Evolutionary conservation across 2,113 vertebrate genomes (phyloP), one percentile per base, ranked within the genome.

Genomic region (Anhinga rufa): DNA sequence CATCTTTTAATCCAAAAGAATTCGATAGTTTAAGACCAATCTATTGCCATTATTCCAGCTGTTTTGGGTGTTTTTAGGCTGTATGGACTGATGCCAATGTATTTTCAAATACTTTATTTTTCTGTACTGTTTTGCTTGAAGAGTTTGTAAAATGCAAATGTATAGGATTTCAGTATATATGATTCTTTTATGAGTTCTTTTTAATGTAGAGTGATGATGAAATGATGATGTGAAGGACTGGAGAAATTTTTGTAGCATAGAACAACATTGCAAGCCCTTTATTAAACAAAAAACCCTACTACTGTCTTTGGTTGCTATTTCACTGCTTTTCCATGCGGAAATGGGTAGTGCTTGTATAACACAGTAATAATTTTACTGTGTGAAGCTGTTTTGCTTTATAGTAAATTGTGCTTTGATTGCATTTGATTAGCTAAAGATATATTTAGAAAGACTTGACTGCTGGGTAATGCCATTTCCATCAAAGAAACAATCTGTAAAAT

Each of bases 301-400:
- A 40, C 70, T 91, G 26, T 80, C 49, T 89, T 91, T 49, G 15
- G 61, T 92, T 88, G 87, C 49, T 42, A 4, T 90, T 91, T 88
- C 46, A 55, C 46, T 0, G 2, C 58, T 90, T 82, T 68, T 76
- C 75, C 29, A 14, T n/a, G 75, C 2, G 18, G 82, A 93, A 93
- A 76, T 72, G 58, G 34, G 38, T 68, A 86, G 83, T 57, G 44
- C 52, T 95, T 88, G 46, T 62, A 24, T 75, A 88, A 32, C 12
- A 55, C 32, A 38, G 61, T 69, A 72, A 38, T 92, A 90, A 69
- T 94, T 92, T 90, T 61, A 81, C 66, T 54, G 72, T 65, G 46
- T 94, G 91, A 77, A 88, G 71, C 58, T 96, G 49, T 94, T 95
- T 81, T 88, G 60, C 68, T 86, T 89, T 82, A 68, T 74, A 70